Conservation (phyloP, 2,113 vertebrate genomes). For the Hiodon tergisus region DNA sequence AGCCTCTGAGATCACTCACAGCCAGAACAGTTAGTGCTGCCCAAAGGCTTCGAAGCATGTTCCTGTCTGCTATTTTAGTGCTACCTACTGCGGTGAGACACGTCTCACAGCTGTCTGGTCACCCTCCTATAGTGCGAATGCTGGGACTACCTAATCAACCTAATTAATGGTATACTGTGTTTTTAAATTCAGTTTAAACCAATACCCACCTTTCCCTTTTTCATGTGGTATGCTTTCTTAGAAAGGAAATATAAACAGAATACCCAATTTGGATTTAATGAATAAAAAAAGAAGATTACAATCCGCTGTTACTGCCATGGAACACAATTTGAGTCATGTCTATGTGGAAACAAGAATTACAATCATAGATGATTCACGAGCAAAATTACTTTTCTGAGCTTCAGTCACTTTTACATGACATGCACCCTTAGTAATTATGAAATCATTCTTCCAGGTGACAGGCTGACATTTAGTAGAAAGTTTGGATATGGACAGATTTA, state of each 20-base stretch:
- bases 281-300: slow-evolving; percentile 19
- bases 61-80: not conserved
- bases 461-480: too few relatives aligned
- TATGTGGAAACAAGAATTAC: slow-evolving; percentile 27
- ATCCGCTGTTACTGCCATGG: slow-evolving; percentile 1
- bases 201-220: slow-evolving; percentile 40
- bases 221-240: slow-evolving; percentile 29
- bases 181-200: slow-evolving; percentile 20
- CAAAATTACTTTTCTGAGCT: slow-evolving; percentile 15
- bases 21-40: slow-evolving; percentile 6
- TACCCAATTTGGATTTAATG: slow-evolving; percentile 24
- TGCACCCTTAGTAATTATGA: not conserved
- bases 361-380: slow-evolving; percentile 15
- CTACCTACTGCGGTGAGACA: slow-evolving; percentile 3
- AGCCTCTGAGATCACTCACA: slow-evolving; percentile 16
- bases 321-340: not conserved
- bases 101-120: not conserved
- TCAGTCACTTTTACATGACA: not conserved
- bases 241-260: slow-evolving; percentile 33
- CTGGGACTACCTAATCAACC: slow-evolving; percentile 11
- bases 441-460: not conserved
- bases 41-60: not conserved
- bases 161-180: not conserved
- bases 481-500: too few relatives aligned
- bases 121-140: slow-evolving; percentile 17